Evolutionary conservation across 2,113 vertebrate genomes (phyloP), one percentile per base, ranked within the genome.

Genomic region (Glaucomys volans): DNA sequence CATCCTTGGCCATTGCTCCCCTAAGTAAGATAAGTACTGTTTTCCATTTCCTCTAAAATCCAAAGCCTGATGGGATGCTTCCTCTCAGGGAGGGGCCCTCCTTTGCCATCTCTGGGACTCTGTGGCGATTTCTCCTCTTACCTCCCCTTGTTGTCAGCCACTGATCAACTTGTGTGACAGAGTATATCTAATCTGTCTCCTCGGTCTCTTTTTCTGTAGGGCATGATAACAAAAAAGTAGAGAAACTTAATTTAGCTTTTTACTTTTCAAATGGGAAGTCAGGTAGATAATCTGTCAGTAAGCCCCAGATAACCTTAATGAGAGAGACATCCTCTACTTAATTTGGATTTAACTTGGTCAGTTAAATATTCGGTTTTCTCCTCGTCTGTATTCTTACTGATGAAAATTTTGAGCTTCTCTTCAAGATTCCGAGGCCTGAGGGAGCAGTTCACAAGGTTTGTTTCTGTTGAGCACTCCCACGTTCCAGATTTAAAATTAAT

Each of bases 31-130:
- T 74, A 75, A 92, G 76, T 57, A 30, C 44, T 16, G 30, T 30
- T 77, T 93, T 95, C 84, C 22, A 44, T 84, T 80, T 79, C 74
- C 64, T 91, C 35, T 74, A 12, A 87, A 92, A 32, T 32, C 66
- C 50, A 67, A 18, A 44, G 12, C 50, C 13, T 85, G 30, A 20
- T 42, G 26, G 42, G 26, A n/a, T 42, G 84, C 35, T 37, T 76
- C 11, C 59, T 66, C 71, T 35, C 24, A 44, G 40, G 64, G 30
- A 91, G 35, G 66, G 54, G n/a, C 32, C 37, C 20, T 64, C 40
- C 37, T 5, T 52, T 13, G 5, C 30, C 50, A 0, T 86, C 40
- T 59, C 84, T 62, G 22, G 14, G 18, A 24, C 24, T 50, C 22
- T 40, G 3, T 22, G 40, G 4, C 47, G 1, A 10, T 62, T 88